These are phyloP conservation scores for Labia minor DNA, from an alignment of 2,888 invertebrate species.

Conservation along the genomic window DNA sequence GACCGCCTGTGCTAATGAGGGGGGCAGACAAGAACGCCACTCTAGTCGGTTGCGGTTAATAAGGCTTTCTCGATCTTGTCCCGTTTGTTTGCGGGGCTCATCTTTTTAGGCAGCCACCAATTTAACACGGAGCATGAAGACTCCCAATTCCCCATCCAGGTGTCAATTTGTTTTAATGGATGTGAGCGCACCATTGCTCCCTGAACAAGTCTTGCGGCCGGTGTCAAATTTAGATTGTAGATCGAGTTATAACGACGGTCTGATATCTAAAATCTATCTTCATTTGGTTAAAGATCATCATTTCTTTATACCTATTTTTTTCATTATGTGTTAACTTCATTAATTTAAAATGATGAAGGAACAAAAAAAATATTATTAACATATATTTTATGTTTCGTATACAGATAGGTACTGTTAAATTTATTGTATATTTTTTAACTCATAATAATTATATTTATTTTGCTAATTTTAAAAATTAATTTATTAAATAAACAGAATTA, in stretches of 20 bases:
- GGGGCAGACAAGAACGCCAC: background rate
- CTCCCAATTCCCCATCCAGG: conserved; percentile 29
- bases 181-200: conserved; percentile 30
- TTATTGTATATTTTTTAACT: too few species aligned
- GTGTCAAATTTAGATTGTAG: conserved; percentile 9
- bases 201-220: conserved; percentile 14
- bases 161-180: conserved; percentile 43
- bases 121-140: background rate
- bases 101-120: background rate
- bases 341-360: too few species aligned
- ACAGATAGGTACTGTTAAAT: too few species aligned
- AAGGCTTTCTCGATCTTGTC: background rate
- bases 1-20: background rate
- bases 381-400: too few species aligned
- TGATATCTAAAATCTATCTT: background rate
- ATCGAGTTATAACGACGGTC: background rate
- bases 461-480: too few species aligned
- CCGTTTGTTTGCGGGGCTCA: conserved; percentile 9
- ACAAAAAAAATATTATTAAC: too few species aligned
- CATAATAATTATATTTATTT: too few species aligned
- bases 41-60: background rate
- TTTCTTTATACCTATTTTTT: too few species aligned
- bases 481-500: too few species aligned
- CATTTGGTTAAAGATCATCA: background rate
- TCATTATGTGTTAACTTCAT: too few species aligned